Percentiles rank a stretch among this genome's conserved stretches.
phyloP scores from a whole-genome alignment of 1,140 invertebrate species.

The silkworm (Bombyx mori) region DNA sequence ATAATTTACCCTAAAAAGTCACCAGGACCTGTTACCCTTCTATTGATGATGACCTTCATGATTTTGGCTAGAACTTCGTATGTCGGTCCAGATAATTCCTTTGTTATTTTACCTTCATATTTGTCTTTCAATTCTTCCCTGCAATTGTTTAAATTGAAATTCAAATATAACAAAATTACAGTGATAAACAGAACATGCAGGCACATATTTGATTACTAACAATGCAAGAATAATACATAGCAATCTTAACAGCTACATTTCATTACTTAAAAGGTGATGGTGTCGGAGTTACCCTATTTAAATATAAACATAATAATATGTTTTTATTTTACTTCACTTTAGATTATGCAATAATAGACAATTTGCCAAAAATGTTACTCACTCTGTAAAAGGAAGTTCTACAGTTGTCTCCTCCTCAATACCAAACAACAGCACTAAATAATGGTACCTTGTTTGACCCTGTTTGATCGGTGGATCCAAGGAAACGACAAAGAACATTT shows the following conservation, averaged over 20 bases:
- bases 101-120: constrained; percentile 93
- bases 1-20: constrained; percentile 86
- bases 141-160: constrained; percentile 21
- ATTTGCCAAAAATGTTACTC: constrained; percentile 44
- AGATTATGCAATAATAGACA: too few species aligned
- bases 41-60: constrained; percentile 95
- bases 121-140: constrained; percentile 93
- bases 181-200: too few species aligned
- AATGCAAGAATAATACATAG: too few species aligned
- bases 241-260: too few species aligned
- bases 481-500: constrained; percentile 99
- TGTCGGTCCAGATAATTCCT: constrained; percentile 92
- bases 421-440: constrained; percentile 94
- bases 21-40: constrained; percentile 96
- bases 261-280: too few species aligned
- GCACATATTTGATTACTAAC: too few species aligned
- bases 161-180: too few species aligned
- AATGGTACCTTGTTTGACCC: constrained; percentile 97
- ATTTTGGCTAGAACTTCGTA: constrained; percentile 97
- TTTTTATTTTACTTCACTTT: too few species aligned
- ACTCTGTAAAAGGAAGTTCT: constrained; percentile 93
- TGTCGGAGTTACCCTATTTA: too few species aligned
- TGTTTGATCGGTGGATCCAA: constrained; percentile 99
- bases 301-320: too few species aligned
- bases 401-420: constrained; percentile 96